Conservation (phyloP, 2,113 vertebrate species). For the Seriola rivoliana region DNA sequence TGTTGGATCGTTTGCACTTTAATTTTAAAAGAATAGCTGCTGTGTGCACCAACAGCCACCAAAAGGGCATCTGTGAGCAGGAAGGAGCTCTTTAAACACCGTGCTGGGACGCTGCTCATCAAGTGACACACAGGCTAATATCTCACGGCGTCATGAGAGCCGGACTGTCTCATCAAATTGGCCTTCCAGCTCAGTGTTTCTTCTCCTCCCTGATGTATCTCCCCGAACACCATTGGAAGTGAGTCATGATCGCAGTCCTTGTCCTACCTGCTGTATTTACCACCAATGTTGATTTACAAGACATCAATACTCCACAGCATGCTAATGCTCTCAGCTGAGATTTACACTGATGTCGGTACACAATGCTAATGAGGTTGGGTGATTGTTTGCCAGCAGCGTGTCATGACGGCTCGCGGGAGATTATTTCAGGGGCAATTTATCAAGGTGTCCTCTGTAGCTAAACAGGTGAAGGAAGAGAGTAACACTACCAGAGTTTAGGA, state of each 20-base stretch:
- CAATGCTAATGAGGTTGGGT: conserved; percentile 61
- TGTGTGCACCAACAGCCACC: background rate
- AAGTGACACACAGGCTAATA: too few relatives aligned
- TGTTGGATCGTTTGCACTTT: background rate
- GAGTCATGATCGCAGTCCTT: conserved; percentile 20
- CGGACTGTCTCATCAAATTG: too few relatives aligned
- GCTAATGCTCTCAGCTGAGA: conserved; percentile 51
- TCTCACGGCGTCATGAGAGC: too few relatives aligned
- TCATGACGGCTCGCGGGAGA: conserved; percentile 43
- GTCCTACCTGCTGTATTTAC: conserved; percentile 63
- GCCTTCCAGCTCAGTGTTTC: background rate
- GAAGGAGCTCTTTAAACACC: background rate
- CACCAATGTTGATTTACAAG: conserved; percentile 53
- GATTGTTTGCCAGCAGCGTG: conserved; percentile 62
- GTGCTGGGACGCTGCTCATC: too few relatives aligned
- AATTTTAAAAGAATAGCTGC: background rate
- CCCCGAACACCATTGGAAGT: conserved; percentile 17
- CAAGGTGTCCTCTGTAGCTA: conserved; percentile 45
- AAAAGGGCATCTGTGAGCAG: background rate
- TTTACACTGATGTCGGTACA: conserved; percentile 52
- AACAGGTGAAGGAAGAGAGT: conserved; percentile 17
- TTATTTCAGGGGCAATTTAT: conserved; percentile 56
- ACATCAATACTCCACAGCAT: conserved; percentile 55
- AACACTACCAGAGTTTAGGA: background rate
- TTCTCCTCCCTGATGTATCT: background rate